Conservation (phyloP, 1,140 invertebrate species). For the Aphelenchoides besseyi region DNA sequence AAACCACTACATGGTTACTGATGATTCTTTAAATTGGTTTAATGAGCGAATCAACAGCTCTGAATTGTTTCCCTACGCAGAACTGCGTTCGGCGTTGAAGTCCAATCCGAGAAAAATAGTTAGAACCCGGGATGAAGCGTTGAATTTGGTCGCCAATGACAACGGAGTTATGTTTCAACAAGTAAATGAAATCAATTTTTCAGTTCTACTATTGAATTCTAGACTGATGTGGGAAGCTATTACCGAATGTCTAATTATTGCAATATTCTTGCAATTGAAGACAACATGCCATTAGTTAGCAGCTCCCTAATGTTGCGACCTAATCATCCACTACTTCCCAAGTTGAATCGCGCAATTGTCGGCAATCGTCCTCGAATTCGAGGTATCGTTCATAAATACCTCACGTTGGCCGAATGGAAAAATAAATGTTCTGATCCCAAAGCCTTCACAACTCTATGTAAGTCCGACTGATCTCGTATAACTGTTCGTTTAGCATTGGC, state of each 20-base stretch:
- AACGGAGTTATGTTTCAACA: background rate
- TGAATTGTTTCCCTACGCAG: background rate
- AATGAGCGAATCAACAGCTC: background rate
- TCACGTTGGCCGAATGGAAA: background rate
- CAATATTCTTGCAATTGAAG: background rate
- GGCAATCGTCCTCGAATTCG: background rate
- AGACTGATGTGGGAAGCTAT: background rate
- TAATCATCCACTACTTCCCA: background rate
- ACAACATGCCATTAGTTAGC: background rate
- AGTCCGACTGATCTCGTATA: background rate
- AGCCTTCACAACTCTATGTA: background rate
- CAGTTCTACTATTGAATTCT: background rate
- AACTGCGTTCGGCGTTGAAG: background rate
- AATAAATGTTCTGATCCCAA: background rate
- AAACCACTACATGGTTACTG: background rate
- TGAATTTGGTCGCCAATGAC: background rate
- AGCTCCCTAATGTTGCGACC: background rate
- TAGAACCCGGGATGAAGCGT: background rate
- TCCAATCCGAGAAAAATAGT: background rate
- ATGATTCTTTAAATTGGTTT: conserved; percentile 5
- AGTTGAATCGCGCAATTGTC: background rate
- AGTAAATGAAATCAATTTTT: background rate
- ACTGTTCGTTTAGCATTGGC: too few species aligned
- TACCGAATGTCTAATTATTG: conserved; percentile 4
- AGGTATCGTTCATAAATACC: background rate